Base-by-base conservation (phyloP, 2,888 invertebrate genomes). In the Chymomyza procnemis region DNA sequence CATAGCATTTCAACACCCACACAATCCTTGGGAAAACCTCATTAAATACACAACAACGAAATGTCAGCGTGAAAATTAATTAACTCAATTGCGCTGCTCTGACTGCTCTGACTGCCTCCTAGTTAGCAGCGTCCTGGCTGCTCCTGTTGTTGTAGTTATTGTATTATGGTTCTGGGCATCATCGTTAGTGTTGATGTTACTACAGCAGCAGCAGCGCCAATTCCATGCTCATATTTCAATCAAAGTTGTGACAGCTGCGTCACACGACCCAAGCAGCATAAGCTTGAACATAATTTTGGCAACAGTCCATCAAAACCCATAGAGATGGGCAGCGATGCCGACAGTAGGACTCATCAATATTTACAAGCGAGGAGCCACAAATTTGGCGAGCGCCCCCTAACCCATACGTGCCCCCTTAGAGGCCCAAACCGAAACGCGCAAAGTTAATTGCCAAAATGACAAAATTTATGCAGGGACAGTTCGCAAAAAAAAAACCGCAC, bases 251-350 rank as follows among this genome's bases (percentile, higher is more conserved):
- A 87, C 83, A 83, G 87, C 83, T 83, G 83, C 74, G 83, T 70
- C 73, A 71, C 74, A 76, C 56, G 14, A 54, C 34, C 47, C 9
- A 12, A n/a, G 75, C 75, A 73, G 75, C 87, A 77, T 87, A 85
- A 87, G 84, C 87, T 85, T 64, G 76, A 85, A 84, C 84, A 84
- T 87, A 68, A 87, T 87, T 84, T 85, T 84, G 85, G 87, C 85
- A 84, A 83, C 69, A 83, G 79, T 87, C 83, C 83, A 87, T 87
- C 85, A 85, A n/a, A 80, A 19, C 55, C 8, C 55, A 21, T n/a
- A 14, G 21, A 55, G 22, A 22, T 26, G 26, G 26, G 6, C 26
- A 9, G 6, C 55, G n/a, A 18, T n/a, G 22, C 12, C 34, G 26
- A 14, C 16, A 56, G 19, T 8, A 3, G 14, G 18, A 67, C 83